phyloP scores from a whole-genome alignment of 2,888 invertebrate species.

The Catonia carolina region DNA sequence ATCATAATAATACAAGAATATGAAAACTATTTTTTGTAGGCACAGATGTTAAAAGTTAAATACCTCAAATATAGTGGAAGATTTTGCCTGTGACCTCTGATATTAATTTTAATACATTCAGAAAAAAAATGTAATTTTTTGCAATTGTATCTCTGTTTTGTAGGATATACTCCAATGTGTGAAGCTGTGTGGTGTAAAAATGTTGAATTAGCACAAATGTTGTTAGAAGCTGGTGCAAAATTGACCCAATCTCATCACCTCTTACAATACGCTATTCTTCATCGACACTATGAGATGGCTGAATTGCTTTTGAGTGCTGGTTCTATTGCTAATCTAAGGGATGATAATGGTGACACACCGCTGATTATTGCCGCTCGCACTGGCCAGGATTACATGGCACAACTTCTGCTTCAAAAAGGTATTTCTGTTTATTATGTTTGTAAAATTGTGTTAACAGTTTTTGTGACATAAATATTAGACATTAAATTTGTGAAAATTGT shows the following conservation, averaged over 20 bases:
- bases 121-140: too few species aligned
- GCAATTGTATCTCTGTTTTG: too few species aligned
- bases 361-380: slow-evolving; percentile 53
- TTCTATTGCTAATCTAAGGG: slow-evolving; percentile 54
- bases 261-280: slow-evolving; percentile 59
- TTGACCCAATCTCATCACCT: slow-evolving; percentile 63
- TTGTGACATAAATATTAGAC: too few species aligned
- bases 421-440: too few species aligned
- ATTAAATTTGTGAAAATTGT: too few species aligned
- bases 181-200: slow-evolving; percentile 62
- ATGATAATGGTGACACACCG: slow-evolving; percentile 62
- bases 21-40: too few species aligned
- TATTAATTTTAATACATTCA: too few species aligned
- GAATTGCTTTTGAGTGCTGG: slow-evolving; percentile 51
- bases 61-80: too few species aligned
- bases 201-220: slow-evolving; percentile 50
- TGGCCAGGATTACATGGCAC: slow-evolving; percentile 47
- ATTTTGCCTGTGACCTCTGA: too few species aligned
- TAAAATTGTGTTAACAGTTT: too few species aligned
- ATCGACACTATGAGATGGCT: slow-evolving; percentile 54
- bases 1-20: too few species aligned
- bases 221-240: slow-evolving; percentile 59
- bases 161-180: slow-evolving; percentile 62
- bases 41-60: too few species aligned
- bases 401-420: slow-evolving; percentile 52